Evolutionary conservation across 2,113 vertebrate genomes (phyloP).

Genomic region (Pseudorectes ferrugineus): DNA sequence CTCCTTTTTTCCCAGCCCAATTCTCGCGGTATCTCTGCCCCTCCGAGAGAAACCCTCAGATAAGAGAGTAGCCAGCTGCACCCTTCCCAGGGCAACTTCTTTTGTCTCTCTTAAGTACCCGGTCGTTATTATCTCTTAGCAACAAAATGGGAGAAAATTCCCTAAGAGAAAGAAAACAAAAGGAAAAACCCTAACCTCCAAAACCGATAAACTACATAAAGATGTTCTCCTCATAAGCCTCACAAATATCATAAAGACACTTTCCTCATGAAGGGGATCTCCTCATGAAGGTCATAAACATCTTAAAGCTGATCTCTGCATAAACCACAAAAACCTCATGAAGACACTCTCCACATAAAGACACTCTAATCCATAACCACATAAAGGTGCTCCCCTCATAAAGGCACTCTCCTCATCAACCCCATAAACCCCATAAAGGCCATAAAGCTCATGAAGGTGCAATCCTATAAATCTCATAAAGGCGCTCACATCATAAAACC

Average conservation of each 20-base stretch:
- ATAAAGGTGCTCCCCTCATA: background rate
- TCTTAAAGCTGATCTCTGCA: background rate
- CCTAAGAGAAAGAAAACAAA: background rate
- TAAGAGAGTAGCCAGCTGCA: too few species aligned
- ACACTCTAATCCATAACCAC: background rate
- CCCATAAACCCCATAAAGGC: background rate
- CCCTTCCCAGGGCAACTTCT: background rate
- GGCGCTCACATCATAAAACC: rapidly evolving
- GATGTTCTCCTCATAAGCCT: background rate
- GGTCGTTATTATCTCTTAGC: background rate
- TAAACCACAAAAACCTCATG: background rate
- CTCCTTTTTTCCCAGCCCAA: background rate
- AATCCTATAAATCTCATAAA: background rate
- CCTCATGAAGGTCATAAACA: background rate
- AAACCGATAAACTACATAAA: background rate
- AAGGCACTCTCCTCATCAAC: background rate
- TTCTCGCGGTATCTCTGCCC: rapidly evolving
- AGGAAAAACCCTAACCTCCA: background rate
- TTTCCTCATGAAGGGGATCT: background rate
- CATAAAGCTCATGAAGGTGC: background rate
- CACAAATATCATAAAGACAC: background rate
- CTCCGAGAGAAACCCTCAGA: background rate
- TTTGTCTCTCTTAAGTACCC: background rate
- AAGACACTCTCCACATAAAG: background rate
- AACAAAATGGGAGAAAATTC: background rate